Evolutionary conservation across 2,888 invertebrate species (phyloP), one percentile per base, ranked within the genome.

Genomic region (Plusia festucae): DNA sequence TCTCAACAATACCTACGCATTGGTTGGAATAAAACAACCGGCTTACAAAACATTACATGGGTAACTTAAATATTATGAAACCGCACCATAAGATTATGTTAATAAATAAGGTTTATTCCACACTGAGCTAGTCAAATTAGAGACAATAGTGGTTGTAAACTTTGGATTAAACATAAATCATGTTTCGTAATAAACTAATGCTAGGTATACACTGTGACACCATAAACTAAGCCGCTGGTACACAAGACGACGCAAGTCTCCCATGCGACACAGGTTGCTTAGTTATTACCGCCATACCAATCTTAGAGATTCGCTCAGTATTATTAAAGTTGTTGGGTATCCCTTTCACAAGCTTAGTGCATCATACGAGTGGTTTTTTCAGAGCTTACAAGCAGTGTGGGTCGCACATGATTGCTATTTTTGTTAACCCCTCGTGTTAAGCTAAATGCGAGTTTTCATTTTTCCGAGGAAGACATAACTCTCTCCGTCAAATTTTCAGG

Each of bases 121-220:
- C 52, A 60, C 30, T 46, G 53, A 34, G 55, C 70, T 49, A 68
- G 66, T 60, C 59, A 81, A 76, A 81, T 81, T 78, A 81, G 73
- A 81, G 53, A 79, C 73, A 73, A 78, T 76, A 70, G 70, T 65
- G 52, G 64, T 51, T 24, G 67, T 80, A 73, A 71, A 75, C 67
- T 73, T 61, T 49, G 63, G 70, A 71, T 67, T 71, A 66, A 55
- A 65, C 27, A 82, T 82, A 82, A 75, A 79, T 78, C 78, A 65
- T 56, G 60, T 82, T 70, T 59, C 65, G 82, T 68, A 82, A 81
- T 76, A 72, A 70, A 61, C 60, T 65, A 9, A 30, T 30, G 30
- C 30, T 30, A 30, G 2, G 8, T 30, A 9, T 30, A 30, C 30
- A 9, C 30, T 30, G 30, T 9, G 30, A 30, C 30, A 30, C 30